Evolutionary conservation across 2,113 vertebrate species (phyloP).

Genomic region (Pitta sordida): DNA sequence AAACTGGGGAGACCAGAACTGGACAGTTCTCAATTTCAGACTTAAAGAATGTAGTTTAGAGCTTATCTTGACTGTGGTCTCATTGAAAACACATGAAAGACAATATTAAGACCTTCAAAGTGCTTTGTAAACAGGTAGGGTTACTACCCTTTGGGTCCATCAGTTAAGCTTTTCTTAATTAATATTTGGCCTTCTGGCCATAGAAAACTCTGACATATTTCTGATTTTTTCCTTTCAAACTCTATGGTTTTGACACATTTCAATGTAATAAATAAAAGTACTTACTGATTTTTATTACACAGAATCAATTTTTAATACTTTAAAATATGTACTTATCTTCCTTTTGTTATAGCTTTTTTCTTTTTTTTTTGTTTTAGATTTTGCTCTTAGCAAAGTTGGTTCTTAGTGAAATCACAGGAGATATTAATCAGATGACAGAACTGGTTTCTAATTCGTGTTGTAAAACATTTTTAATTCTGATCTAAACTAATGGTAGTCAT

Average conservation of each 20-base stretch:
- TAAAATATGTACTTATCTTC: background rate
- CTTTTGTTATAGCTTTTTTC: background rate
- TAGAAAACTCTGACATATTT: background rate
- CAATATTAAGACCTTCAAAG: background rate
- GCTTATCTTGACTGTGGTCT: background rate
- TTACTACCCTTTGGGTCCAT: background rate
- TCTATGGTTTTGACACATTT: background rate
- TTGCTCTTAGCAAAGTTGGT: accelerated
- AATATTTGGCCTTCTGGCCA: background rate
- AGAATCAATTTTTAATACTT: background rate
- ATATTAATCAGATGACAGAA: background rate
- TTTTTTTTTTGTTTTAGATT: background rate
- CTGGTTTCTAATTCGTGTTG: background rate
- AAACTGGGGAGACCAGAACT: too few relatives aligned
- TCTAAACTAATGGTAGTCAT: background rate
- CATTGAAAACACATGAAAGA: background rate
- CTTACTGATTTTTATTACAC: background rate
- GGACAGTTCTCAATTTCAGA: background rate
- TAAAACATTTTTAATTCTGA: background rate
- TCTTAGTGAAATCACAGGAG: background rate
- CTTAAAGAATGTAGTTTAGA: background rate
- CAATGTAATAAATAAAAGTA: background rate
- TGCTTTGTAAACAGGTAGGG: background rate
- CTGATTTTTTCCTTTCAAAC: background rate
- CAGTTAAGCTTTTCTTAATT: background rate